Base-by-base conservation (phyloP, 35 echinoderm and acorn worm species). In the Diadema setosum region DNA sequence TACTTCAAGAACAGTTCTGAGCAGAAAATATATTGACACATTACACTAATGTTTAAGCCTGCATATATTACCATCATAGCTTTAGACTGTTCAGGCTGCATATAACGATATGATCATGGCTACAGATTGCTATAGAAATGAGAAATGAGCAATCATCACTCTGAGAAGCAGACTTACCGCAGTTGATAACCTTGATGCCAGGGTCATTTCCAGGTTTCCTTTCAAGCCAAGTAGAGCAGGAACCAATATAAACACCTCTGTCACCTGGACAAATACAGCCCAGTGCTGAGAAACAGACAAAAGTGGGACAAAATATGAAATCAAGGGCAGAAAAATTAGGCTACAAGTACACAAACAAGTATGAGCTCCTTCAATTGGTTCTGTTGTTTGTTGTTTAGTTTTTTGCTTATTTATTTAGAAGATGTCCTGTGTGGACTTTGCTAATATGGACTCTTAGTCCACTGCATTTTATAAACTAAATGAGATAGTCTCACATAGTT, bases 171-270 rank as follows among this genome's bases (percentile, higher is more conserved):
- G 31, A 88, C 87, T 98, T 92, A 98, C 96, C 25, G 85, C 89
- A 61, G 96, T 98, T 21, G 96, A 98, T 7, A 98, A 52, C 39
- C 96, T 91, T n/a, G 96, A 98, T 70, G 96, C 96, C 34, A 98
- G 52, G 0, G 96, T 98, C 96, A 98, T 98, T 82, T 98, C 96
- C 31, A 98, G 61, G 48, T 98, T 98, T 70, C 96, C 96, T 60
- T 98, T 98, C 20, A 98, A 80, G 18, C 96, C 96, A 20, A 98
- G 70, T 44, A 98, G 67, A 20, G 96, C 92, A 40, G 96, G 96
- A 25, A 98, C 96, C 26, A 98, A 70, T 23, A 98, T 98, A 50
- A 98, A 98, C 26, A 98, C 89, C 83, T 98, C 96, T 43, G 89
- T 88, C 2, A 98, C 92, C 84, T 46, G 58, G 14, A 45, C 88